These are phyloP conservation scores for Trichacis sp. DNA, from an alignment of 2,888 invertebrate species.

Conservation along the genomic window DNA sequence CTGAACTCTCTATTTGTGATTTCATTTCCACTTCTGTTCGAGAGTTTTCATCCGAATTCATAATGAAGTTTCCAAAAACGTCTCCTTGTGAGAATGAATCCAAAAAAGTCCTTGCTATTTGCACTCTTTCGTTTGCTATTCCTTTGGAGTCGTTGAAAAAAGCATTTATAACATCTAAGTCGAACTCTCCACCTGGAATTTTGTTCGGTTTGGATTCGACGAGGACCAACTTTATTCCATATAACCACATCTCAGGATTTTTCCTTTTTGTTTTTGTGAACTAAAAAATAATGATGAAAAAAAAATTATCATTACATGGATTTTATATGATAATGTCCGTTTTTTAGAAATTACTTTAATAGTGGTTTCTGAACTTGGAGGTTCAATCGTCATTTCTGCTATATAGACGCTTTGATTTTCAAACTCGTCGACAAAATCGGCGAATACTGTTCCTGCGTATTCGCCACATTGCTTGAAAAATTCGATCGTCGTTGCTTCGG, in stretches of 20 bases:
- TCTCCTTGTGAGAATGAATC: constrained; percentile 26
- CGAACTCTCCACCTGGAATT: constrained; percentile 40
- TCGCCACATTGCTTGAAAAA: constrained; percentile 68
- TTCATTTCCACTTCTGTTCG: constrained; percentile 9
- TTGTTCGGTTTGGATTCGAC: constrained; percentile 45
- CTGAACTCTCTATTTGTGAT: constrained; percentile 14
- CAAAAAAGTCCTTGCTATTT: constrained; percentile 42
- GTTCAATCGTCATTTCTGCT: constrained; percentile 56
- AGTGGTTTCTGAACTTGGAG: constrained; percentile 58
- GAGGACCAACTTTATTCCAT: constrained; percentile 64
- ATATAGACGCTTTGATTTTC: constrained; percentile 63
- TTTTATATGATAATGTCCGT: neutral
- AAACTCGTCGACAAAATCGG: constrained; percentile 65
- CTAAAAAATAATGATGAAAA: constrained; percentile 47
- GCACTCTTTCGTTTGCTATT: constrained; percentile 32
- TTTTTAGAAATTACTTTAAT: constrained; percentile 54
- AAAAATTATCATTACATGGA: neutral
- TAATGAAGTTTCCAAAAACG: too few relatives aligned
- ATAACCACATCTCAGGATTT: constrained; percentile 64
- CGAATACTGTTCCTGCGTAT: constrained; percentile 64
- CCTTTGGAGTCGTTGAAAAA: constrained; percentile 46
- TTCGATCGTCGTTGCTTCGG: constrained; percentile 69
- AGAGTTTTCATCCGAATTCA: too few relatives aligned
- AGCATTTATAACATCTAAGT: constrained; percentile 53
- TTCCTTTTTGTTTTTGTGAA: constrained; percentile 63